phyloP scores from a whole-genome alignment of 2,888 invertebrate genomes.

The Cepaea hortensis region DNA sequence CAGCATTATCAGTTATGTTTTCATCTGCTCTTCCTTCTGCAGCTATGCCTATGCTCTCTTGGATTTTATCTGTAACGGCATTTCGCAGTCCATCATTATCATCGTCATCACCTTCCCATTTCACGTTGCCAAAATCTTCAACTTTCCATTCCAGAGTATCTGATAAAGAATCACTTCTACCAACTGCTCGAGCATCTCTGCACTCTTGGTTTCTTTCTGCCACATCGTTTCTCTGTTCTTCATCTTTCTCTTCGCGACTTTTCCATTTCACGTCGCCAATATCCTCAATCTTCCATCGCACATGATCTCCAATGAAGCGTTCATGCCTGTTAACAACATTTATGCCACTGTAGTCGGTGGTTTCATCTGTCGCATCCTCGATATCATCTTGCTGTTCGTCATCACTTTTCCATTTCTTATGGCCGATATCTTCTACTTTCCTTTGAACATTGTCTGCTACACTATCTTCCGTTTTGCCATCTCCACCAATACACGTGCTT shows the following conservation, averaged over 20 bases:
- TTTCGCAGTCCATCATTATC: background rate
- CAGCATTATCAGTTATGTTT: background rate
- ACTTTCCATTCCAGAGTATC: background rate
- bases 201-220: background rate
- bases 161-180: background rate
- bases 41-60: background rate
- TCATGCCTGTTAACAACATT: background rate
- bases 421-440: background rate
- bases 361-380: background rate
- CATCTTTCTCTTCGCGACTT: background rate
- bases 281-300: background rate
- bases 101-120: constrained; percentile 4
- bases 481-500: background rate
- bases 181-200: background rate
- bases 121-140: background rate
- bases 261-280: background rate
- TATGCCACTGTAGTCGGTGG: background rate
- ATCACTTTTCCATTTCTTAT: background rate
- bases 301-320: background rate
- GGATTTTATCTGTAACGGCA: background rate
- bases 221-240: background rate
- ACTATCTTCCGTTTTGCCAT: background rate
- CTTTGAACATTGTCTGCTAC: background rate
- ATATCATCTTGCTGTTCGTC: background rate
- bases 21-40: background rate